Conservation (phyloP, 2,113 vertebrate genomes). For the Alligator sinensis region DNA sequence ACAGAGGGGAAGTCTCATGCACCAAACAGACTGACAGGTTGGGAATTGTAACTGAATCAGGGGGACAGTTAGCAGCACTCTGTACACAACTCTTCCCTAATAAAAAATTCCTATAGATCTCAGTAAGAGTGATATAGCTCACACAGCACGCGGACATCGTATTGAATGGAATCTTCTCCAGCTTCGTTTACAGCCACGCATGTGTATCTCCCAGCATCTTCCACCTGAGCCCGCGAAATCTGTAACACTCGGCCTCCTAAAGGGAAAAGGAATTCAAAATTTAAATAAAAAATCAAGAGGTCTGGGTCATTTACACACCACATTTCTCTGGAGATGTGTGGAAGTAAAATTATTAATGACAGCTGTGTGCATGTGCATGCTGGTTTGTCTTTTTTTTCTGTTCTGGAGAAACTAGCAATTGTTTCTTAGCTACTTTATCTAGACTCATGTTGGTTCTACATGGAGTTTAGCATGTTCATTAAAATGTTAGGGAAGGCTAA, state of each 20-base stretch:
- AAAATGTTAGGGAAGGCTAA: not conserved
- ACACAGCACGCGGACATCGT: constrained; percentile 91
- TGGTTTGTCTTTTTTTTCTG: not conserved
- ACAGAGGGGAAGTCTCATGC: not conserved
- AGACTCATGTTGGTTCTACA: not conserved
- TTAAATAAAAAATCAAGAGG: not conserved
- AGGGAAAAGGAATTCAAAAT: not conserved
- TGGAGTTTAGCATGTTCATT: not conserved
- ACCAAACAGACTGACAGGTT: not conserved
- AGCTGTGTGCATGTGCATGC: not conserved
- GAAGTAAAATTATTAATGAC: not conserved
- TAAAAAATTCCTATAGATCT: not conserved
- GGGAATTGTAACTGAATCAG: not conserved
- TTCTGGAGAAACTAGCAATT: constrained; percentile 5
- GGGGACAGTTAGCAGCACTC: not conserved
- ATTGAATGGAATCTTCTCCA: constrained; percentile 94
- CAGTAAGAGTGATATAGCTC: constrained; percentile 66
- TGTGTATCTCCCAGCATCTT: constrained; percentile 89
- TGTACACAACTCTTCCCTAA: rapidly evolving
- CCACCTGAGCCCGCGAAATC: constrained; percentile 84
- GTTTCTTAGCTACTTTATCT: not conserved
- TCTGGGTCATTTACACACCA: not conserved
- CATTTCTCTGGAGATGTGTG: not conserved
- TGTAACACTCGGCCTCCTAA: constrained; percentile 92
- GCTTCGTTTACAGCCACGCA: constrained; percentile 96